Evolutionary conservation across 2,797 vertebrate species (phyloP), one percentile per base, ranked within the genome.

Genomic region (Triplophysa bombifrons): DNA sequence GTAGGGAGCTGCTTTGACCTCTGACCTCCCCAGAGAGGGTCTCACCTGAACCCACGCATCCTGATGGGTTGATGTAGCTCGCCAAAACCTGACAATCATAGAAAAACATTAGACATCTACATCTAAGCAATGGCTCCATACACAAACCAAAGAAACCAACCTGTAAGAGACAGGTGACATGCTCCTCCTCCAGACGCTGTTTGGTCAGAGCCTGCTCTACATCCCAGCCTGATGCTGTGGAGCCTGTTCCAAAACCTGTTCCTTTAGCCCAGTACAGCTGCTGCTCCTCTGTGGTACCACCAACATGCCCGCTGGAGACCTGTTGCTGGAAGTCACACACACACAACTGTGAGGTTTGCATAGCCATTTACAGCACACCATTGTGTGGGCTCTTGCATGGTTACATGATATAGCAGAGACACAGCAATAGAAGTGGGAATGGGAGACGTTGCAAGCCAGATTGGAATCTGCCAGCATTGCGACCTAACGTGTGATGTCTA

Each of bases 251-350:
- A 87, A 99, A 99, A 58, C 98, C 98, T 14, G 98, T 99, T 65
- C 98, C 98, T 87, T 99, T 99, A 55, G 98, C 98, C 98, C 98
- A 99, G 85, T 99, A 99, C 16, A 99, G 87, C 84, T 99, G 98
- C 87, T 99, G 98, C 72, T 99, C 98, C 88, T 99, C 98, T 76
- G 94, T 94, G 81, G 96, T 95, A 10, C 94, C 92, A 3, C 87
- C 95, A 20, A 93, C 95, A 53, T 98, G 96, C 41, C 96, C 95
- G 80, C 90, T 96, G 82, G 97, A 96, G 25, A 96, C 94, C 90
- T 98, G 96, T 0, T 96, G 93, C 97, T 98, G 89, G 74, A 65
- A n/a, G 65, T 60, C 46, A 80, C 25, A 78, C 63, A 82, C 48
- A 72, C 46, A 73, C 20, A 69, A 38, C 34, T 13, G 25, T 63